These are phyloP conservation scores for Channa maculata DNA, from an alignment of 2,113 vertebrate genomes.

Conservation along the genomic window DNA sequence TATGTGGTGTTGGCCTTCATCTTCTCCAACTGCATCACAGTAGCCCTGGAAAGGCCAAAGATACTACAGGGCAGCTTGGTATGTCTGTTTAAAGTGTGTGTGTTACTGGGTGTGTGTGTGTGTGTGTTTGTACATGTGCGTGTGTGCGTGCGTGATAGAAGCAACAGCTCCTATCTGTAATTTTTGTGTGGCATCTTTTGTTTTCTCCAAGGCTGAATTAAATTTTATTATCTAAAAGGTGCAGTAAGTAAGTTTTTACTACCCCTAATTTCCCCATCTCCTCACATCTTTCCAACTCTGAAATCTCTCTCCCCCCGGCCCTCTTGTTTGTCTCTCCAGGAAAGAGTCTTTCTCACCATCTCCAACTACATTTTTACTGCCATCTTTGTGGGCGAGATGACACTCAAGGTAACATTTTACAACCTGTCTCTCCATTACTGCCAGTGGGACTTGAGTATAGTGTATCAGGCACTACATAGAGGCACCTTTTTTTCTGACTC, in stretches of 20 bases:
- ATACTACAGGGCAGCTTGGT: conserved; percentile 96
- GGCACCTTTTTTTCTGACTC: conserved; percentile 23
- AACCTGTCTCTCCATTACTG: conserved; percentile 30
- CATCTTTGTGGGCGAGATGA: conserved; percentile 99
- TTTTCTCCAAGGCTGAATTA: conserved; percentile 16
- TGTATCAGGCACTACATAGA: conserved; percentile 3
- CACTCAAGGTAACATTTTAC: conserved; percentile 90
- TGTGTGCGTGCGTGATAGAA: too few relatives aligned
- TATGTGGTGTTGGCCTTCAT: conserved; percentile 97
- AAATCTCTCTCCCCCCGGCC: conserved; percentile 1
- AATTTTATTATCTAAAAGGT: conserved; percentile 42
- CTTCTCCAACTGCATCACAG: conserved; percentile 99
- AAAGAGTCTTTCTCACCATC: conserved; percentile 96
- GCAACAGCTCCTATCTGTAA: conserved; percentile 2
- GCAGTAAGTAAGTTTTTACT: conserved; percentile 45
- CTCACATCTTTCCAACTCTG: conserved; percentile 29
- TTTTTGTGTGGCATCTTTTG: conserved; percentile 7
- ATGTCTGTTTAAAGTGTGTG: conserved; percentile 64
- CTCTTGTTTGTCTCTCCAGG: conserved; percentile 78
- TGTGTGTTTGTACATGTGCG: too few relatives aligned
- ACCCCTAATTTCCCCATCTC: conserved; percentile 28
- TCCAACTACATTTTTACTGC: conserved; percentile 99
- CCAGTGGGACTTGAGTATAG: conserved; percentile 4
- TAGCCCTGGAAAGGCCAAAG: conserved; percentile 96
- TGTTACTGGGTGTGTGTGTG: conserved; percentile 7